A percentile compares a stretch with the other conserved stretches of the same genome.
These are phyloP conservation scores for Drosophila kikkawai DNA, from an alignment of 1,140 invertebrate species.

Conservation along the genomic window DNA sequence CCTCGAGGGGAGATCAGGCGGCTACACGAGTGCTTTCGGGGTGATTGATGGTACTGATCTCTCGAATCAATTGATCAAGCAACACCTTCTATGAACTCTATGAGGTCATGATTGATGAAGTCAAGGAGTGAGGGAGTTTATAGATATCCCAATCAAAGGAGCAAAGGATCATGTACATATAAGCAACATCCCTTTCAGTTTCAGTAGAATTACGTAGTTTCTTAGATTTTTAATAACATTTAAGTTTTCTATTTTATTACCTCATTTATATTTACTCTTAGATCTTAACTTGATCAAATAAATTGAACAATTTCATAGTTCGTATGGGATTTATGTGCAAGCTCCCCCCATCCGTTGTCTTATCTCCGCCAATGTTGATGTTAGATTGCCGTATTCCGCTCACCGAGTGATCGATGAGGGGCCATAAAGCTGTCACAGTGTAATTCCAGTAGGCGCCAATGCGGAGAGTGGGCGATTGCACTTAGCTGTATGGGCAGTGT, in stretches of 20 bases:
- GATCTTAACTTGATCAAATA: slow-evolving; percentile 28
- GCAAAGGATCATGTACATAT: not conserved
- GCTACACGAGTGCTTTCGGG: slow-evolving; percentile 31
- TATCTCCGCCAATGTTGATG: slow-evolving; percentile 48
- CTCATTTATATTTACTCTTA: not conserved
- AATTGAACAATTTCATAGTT: slow-evolving; percentile 35
- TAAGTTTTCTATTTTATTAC: no score
- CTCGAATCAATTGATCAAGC: slow-evolving; percentile 44
- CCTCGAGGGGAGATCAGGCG: slow-evolving; percentile 49
- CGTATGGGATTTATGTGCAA: slow-evolving; percentile 15
- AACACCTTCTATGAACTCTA: slow-evolving; percentile 37
- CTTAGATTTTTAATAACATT: not conserved
- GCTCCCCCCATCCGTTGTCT: slow-evolving; percentile 3
- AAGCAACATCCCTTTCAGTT: not conserved
- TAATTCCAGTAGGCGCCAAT: slow-evolving; percentile 76
- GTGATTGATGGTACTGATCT: slow-evolving; percentile 54
- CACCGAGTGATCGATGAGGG: slow-evolving; percentile 58
- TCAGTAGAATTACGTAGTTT: no score
- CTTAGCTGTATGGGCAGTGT: slow-evolving; percentile 12
- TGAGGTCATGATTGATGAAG: slow-evolving; percentile 25
- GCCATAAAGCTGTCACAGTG: slow-evolving; percentile 67
- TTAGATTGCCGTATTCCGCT: slow-evolving; percentile 45
- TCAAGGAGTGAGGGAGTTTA: slow-evolving; percentile 1
- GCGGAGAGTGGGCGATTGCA: slow-evolving; percentile 18
- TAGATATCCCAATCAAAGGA: not conserved